Percentiles rank a stretch among this genome's conserved stretches.
Conservation (phyloP, 1,140 invertebrate species). For the Cotesia chilonis region DNA sequence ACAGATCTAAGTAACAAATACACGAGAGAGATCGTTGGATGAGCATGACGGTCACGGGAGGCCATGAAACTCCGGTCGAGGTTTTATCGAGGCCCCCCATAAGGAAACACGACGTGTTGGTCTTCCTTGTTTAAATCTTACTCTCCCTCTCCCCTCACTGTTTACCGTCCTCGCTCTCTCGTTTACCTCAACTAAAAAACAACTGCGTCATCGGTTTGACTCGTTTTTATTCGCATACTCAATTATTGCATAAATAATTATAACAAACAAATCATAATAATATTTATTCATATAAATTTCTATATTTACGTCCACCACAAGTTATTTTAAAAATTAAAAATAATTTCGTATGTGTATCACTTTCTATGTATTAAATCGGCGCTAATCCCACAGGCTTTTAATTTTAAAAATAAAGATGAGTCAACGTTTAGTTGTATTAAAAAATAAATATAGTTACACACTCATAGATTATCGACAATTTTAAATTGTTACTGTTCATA, state of each 20-base stretch:
- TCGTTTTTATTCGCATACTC: conserved; percentile 8
- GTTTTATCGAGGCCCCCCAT: conserved; percentile 40
- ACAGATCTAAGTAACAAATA: conserved; percentile 5
- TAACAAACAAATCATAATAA: too few relatives aligned
- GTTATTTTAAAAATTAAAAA: background rate
- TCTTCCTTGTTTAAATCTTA: conserved; percentile 23
- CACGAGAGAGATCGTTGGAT: conserved; percentile 9
- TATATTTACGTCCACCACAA: too few relatives aligned
- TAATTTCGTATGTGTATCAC: conserved; percentile 1
- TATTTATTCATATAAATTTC: too few relatives aligned
- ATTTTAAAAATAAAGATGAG: conserved; percentile 47
- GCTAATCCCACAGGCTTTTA: conserved; percentile 8
- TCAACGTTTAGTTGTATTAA: conserved; percentile 27
- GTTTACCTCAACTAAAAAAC: conserved; percentile 47
- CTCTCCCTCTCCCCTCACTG: conserved; percentile 19
- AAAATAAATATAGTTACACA: conserved; percentile 41
- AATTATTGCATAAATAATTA: too few relatives aligned
- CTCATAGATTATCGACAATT: conserved; percentile 16
- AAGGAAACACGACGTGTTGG: conserved; percentile 43
- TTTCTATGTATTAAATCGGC: background rate
- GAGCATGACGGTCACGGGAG: conserved; percentile 30
- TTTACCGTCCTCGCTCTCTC: conserved; percentile 32
- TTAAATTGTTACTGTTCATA: background rate
- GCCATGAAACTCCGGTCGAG: conserved; percentile 37
- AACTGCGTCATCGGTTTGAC: conserved; percentile 8